Conservation (phyloP, 1,140 invertebrate genomes). For the Helicoverpa zea region DNA sequence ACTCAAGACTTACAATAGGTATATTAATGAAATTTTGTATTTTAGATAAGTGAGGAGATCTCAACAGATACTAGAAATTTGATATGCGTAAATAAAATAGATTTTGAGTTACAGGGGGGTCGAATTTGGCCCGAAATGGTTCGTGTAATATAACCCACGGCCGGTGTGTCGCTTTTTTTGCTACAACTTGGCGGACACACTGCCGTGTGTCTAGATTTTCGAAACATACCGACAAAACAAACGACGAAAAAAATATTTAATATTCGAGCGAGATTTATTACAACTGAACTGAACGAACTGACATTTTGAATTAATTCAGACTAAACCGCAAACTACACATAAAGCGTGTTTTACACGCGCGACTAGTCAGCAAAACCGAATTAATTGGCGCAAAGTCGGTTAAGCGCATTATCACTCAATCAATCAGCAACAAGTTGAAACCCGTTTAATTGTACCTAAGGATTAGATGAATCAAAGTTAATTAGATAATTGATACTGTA, state of each 20-base stretch:
- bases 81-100: too few species aligned
- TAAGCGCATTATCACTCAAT: slow-evolving; percentile 41
- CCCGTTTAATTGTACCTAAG: slow-evolving; percentile 14
- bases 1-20: too few species aligned
- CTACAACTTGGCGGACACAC: too few species aligned
- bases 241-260: too few species aligned
- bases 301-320: background rate
- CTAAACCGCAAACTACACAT: background rate
- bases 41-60: too few species aligned
- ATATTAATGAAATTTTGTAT: too few species aligned
- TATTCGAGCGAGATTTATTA: background rate
- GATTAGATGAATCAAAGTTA: slow-evolving; percentile 21
- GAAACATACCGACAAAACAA: background rate
- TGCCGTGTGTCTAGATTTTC: too few species aligned
- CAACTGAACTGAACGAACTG: background rate
- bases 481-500: slow-evolving; percentile 14
- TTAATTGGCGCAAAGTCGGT: slow-evolving; percentile 33
- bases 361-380: slow-evolving; percentile 15
- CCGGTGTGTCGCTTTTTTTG: too few species aligned
- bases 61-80: too few species aligned
- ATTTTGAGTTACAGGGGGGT: too few species aligned
- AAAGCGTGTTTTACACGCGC: slow-evolving; percentile 27
- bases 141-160: too few species aligned
- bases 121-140: too few species aligned
- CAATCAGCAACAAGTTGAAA: slow-evolving; percentile 31